Base-by-base conservation (phyloP, 2,797 vertebrate genomes). In the Pogoniulus pusillus region DNA sequence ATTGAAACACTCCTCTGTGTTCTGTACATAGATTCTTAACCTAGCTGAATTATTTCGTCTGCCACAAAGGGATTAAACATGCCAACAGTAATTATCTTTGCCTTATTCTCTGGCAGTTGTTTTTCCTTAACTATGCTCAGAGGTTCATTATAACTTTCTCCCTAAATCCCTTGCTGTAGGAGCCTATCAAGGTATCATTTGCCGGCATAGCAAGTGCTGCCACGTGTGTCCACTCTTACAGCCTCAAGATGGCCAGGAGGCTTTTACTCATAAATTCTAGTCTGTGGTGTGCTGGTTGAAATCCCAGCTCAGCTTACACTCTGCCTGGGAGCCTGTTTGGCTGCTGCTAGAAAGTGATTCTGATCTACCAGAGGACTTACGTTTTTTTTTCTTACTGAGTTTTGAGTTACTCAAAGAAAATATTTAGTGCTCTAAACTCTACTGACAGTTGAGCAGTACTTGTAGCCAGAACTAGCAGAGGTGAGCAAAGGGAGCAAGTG, bases 11-110 rank as follows among this genome's bases (percentile, higher is more conserved):
- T 71, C 24, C 53, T 66, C 72, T 85, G 1, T 34, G 43, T 55
- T 82, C 83, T 63, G 68, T 14, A 27, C 39, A 45, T 63, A 81
- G 82, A 62, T 26, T 70, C 63, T 75, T 47, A 90, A 89, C 55
- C 65, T 10, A 87, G 66, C n/a, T 30, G 85, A 90, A 62, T 89
- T 79, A 68, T 89, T 84, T 64, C 87, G 85, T 71, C 76, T 16
- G 7, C 85, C 75, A 43, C 7, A 16, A 53, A 78, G 93, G 72
- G 66, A 89, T 82, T 92, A 90, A 87, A 68, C 65, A 86, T 81
- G 68, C 90, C 85, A 88, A 73, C 87, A 83, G 82, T 92, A 92
- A 95, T 92, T 94, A 95, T 81, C 91, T 87, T 75, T 83, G 73
- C 76, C 73, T 83, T 93, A 87, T 63, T 94, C 77, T 89, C 73